A percentile compares a stretch with the other conserved stretches of the same genome.
phyloP scores from a whole-genome alignment of 2,888 invertebrate species.

The Tinea semifulvella region DNA sequence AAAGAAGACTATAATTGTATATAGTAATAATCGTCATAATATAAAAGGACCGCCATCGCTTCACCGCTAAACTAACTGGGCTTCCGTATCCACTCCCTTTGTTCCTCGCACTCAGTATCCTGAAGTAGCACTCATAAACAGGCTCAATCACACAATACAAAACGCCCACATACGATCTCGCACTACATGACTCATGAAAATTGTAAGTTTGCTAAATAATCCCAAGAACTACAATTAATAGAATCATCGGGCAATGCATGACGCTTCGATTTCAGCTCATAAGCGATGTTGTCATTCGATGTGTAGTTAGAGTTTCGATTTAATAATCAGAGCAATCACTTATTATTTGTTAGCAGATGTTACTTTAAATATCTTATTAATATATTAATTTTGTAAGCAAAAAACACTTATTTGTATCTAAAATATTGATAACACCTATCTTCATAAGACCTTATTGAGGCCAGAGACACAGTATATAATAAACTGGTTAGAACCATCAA shows the following conservation, averaged over 20 bases:
- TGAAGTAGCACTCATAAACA: background rate
- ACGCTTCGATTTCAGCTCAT: slow-evolving; percentile 33
- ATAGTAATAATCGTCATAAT: background rate
- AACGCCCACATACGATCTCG: background rate
- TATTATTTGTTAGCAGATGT: no score
- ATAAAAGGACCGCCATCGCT: slow-evolving; percentile 2
- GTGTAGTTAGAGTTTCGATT: slow-evolving; percentile 29
- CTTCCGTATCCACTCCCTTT: slow-evolving; percentile 3
- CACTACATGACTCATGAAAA: no score
- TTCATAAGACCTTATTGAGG: no score
- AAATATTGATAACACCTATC: no score
- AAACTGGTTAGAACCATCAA: no score
- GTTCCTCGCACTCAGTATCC: background rate
- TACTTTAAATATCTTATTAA: no score
- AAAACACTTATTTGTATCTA: no score
- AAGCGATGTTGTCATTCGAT: slow-evolving; percentile 23
- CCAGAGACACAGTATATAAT: no score
- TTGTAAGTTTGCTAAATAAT: background rate
- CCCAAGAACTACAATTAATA: slow-evolving; percentile 23
- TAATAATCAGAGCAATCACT: no score
- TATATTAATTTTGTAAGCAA: no score
- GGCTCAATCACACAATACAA: background rate
- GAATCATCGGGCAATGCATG: slow-evolving; percentile 34
- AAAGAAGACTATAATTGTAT: background rate
- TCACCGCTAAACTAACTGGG: slow-evolving; percentile 9